Conservation (phyloP, 2,888 invertebrate genomes). For the Xylota sylvarum region DNA sequence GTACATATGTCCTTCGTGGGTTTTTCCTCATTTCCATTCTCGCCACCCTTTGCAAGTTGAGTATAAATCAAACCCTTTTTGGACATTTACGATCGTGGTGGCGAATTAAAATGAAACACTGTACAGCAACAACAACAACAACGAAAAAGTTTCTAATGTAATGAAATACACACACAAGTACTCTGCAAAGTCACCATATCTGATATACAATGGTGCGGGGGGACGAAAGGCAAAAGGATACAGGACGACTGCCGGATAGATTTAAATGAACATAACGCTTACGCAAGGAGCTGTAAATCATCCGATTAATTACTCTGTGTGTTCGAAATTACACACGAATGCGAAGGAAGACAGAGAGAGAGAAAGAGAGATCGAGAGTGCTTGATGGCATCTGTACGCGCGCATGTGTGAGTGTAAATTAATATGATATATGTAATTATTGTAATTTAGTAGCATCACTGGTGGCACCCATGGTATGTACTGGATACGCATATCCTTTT, state of each 20-base stretch:
- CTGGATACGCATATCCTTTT: slow-evolving; percentile 17
- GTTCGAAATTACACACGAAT: slow-evolving; percentile 60
- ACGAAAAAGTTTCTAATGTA: slow-evolving; percentile 70
- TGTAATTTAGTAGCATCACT: slow-evolving; percentile 70
- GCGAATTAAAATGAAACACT: slow-evolving; percentile 82
- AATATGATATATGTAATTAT: slow-evolving; percentile 74
- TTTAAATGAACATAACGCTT: slow-evolving; percentile 78
- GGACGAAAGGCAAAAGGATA: slow-evolving; percentile 66
- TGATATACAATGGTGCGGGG: slow-evolving; percentile 3
- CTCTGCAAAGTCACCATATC: neutral
- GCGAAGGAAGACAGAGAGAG: neutral
- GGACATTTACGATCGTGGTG: slow-evolving; percentile 85
- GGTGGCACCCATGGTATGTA: slow-evolving; percentile 32
- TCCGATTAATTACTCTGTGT: slow-evolving; percentile 81
- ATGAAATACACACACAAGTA: slow-evolving; percentile 45
- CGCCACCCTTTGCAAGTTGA: slow-evolving; percentile 55
- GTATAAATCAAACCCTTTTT: slow-evolving; percentile 84
- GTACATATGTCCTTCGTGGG: slow-evolving; percentile 36
- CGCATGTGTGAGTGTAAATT: slow-evolving; percentile 65
- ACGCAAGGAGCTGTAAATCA: slow-evolving; percentile 81
- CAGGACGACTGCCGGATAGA: slow-evolving; percentile 77
- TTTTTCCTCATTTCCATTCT: slow-evolving; percentile 42
- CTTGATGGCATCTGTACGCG: slow-evolving; percentile 65
- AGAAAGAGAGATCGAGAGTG: neutral
- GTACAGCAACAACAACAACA: slow-evolving; percentile 34